phyloP scores from a whole-genome alignment of 2,113 vertebrate species.

The Ameiurus melas region DNA sequence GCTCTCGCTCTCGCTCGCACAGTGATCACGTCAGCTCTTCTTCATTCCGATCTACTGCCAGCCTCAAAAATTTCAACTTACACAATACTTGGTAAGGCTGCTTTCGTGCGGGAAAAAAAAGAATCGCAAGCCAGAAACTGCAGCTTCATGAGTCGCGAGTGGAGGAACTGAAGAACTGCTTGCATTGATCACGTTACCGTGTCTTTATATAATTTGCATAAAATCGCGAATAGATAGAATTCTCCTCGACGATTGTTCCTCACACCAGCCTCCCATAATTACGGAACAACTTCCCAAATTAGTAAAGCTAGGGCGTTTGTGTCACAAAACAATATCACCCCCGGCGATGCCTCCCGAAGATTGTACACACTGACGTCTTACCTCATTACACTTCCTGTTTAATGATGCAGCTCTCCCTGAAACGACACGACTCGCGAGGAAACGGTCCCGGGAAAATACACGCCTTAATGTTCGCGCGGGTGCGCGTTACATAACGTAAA shows the following conservation, averaged over 20 bases:
- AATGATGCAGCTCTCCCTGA: conserved; percentile 68
- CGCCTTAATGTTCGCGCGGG: neutral
- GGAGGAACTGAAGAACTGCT: neutral
- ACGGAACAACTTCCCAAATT: conserved; percentile 57
- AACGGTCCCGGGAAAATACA: neutral
- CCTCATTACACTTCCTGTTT: conserved; percentile 74
- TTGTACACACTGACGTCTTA: conserved; percentile 77
- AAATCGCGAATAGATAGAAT: neutral
- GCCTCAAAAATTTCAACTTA: neutral
- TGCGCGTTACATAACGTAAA: neutral
- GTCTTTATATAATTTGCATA: neutral
- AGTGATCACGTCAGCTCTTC: neutral
- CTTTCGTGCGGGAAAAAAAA: neutral
- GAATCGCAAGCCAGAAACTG: neutral
- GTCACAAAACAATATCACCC: conserved; percentile 66
- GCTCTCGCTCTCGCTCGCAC: conserved; percentile 33
- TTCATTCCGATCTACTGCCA: neutral
- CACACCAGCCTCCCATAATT: neutral
- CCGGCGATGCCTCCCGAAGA: conserved; percentile 61
- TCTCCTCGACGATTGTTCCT: neutral
- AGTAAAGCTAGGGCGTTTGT: conserved; percentile 73
- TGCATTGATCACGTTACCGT: neutral
- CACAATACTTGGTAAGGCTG: neutral
- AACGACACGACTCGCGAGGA: conserved; percentile 57
- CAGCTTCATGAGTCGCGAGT: neutral